Percentiles rank a stretch among this genome's conserved stretches.
Evolutionary conservation across 2,113 vertebrate species (phyloP).

Genomic region (Morone saxatilis): DNA sequence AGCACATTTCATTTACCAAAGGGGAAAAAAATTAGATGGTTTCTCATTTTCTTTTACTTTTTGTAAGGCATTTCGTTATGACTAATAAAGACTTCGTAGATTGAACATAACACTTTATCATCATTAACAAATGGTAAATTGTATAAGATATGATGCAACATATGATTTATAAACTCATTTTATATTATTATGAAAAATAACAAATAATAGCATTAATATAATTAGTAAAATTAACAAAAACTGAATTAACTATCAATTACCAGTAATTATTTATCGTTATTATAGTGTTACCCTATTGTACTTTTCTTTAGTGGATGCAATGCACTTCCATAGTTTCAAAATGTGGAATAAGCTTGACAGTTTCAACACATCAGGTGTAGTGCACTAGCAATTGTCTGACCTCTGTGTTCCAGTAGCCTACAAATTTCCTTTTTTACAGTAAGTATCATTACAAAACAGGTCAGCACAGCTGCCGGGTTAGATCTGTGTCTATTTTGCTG

Average conservation of each 20-base stretch:
- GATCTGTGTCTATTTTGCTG: conserved; percentile 13
- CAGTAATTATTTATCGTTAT: too few species aligned
- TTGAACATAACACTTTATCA: too few species aligned
- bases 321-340: not conserved
- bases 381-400: conserved; percentile 18
- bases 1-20: not conserved
- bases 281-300: not conserved
- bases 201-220: too few species aligned
- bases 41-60: not conserved
- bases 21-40: not conserved
- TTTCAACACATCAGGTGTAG: not conserved
- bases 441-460: conserved; percentile 29
- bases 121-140: too few species aligned
- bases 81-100: not conserved
- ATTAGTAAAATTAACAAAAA: too few species aligned
- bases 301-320: not conserved
- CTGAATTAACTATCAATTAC: too few species aligned
- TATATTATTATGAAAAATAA: too few species aligned
- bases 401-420: not conserved
- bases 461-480: conserved; percentile 5
- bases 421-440: conserved; percentile 20
- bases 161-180: too few species aligned
- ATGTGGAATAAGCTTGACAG: not conserved
- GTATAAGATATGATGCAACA: too few species aligned
- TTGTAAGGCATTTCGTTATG: not conserved